These are phyloP conservation scores for Drosophila yooni DNA, from an alignment of 2,888 invertebrate genomes.

Conservation along the genomic window DNA sequence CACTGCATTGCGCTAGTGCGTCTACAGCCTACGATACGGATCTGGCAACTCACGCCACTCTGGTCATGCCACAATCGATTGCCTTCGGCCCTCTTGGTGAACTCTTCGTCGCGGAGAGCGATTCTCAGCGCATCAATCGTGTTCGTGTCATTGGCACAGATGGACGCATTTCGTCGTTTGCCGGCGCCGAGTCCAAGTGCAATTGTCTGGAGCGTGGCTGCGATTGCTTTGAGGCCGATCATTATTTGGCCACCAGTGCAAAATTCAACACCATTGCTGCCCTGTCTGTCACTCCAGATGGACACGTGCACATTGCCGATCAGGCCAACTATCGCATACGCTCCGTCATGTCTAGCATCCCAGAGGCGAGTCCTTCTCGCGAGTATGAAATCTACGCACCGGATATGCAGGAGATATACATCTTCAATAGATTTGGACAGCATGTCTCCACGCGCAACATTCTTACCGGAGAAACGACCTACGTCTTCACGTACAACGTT, in stretches of 20 bases:
- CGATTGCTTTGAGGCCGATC: constrained; percentile 96
- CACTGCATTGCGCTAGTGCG: constrained; percentile 95
- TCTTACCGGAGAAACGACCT: constrained; percentile 96
- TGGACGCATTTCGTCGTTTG: constrained; percentile 96
- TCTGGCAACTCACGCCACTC: constrained; percentile 94
- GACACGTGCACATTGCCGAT: constrained; percentile 97
- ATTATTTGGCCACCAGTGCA: constrained; percentile 95
- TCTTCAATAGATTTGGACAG: constrained; percentile 97
- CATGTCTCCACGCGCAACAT: constrained; percentile 97
- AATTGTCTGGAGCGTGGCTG: constrained; percentile 96
- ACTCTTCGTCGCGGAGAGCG: constrained; percentile 97
- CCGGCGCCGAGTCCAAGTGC: constrained; percentile 97
- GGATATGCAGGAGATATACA: constrained; percentile 97
- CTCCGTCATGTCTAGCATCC: constrained; percentile 95
- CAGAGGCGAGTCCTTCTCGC: constrained; percentile 92
- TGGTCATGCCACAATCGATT: constrained; percentile 97
- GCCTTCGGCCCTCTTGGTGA: constrained; percentile 96
- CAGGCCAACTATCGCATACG: constrained; percentile 95
- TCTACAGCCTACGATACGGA: constrained; percentile 92
- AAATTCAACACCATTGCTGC: constrained; percentile 97
- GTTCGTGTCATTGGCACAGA: constrained; percentile 96
- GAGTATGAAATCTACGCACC: constrained; percentile 98
- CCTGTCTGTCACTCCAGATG: constrained; percentile 96
- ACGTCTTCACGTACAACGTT: constrained; percentile 97
- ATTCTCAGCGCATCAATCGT: constrained; percentile 96